Conservation (phyloP, 2,113 vertebrate genomes). For the Bolborhynchus lineola region DNA sequence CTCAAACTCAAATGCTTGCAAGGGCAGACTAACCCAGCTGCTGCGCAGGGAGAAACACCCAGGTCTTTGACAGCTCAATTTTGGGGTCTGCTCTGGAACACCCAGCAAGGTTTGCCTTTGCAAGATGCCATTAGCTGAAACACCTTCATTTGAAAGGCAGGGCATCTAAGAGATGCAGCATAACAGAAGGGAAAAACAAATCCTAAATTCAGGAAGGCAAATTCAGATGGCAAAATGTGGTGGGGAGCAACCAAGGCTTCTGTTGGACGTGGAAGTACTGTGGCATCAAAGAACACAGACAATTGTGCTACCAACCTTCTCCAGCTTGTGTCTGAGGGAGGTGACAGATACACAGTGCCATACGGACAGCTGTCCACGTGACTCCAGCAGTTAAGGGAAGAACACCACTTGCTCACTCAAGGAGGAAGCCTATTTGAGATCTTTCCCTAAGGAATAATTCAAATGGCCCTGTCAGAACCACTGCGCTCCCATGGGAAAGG, state of each 20-base stretch:
- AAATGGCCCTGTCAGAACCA: background rate
- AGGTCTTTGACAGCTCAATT: background rate
- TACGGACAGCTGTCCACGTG: constrained; percentile 98
- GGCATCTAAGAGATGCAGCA: background rate
- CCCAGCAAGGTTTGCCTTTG: background rate
- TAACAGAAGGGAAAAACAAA: accelerated
- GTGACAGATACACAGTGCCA: constrained; percentile 93
- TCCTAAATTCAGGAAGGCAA: background rate
- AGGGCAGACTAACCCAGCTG: background rate
- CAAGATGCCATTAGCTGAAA: background rate
- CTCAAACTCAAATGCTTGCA: background rate
- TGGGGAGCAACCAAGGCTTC: background rate
- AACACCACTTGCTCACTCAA: background rate
- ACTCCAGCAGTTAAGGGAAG: constrained; percentile 78
- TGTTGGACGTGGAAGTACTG: background rate
- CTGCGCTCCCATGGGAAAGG: background rate
- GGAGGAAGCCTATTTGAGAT: background rate
- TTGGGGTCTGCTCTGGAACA: background rate
- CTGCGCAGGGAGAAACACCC: background rate
- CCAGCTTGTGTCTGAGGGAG: constrained; percentile 96
- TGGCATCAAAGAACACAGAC: accelerated
- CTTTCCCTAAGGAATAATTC: background rate
- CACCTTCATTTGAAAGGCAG: accelerated
- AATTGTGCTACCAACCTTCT: constrained; percentile 82
- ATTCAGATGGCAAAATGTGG: background rate